Conservation (phyloP, 2,888 invertebrate species). For the Caenorhabditis parvicauda region DNA sequence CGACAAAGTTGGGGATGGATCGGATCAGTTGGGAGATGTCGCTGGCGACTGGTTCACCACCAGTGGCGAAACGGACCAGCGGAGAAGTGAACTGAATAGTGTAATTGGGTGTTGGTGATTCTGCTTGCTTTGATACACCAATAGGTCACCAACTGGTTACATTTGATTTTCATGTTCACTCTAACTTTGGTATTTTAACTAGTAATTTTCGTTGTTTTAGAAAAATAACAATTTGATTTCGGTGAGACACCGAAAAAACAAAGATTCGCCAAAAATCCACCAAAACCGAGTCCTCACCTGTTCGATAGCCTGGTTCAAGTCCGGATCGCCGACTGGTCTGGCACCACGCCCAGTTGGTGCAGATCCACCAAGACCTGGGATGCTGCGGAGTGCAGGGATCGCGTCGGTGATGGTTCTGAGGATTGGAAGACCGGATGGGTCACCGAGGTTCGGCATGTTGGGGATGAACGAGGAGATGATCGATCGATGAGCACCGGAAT, state of each 20-base stretch:
- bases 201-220: too few species aligned
- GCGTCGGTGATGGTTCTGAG: slow-evolving; percentile 40
- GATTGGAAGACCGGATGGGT: slow-evolving; percentile 26
- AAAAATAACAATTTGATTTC: not conserved
- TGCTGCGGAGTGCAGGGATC: slow-evolving; percentile 42
- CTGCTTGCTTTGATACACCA: too few species aligned
- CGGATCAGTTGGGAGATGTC: slow-evolving; percentile 50
- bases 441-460: too few species aligned
- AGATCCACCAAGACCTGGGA: slow-evolving; percentile 34
- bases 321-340: slow-evolving; percentile 20
- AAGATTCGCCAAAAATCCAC: too few species aligned
- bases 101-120: too few species aligned
- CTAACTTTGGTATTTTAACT: too few species aligned
- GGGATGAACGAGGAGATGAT: slow-evolving; percentile 42
- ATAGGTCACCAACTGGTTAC: too few species aligned
- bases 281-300: slow-evolving; percentile 29
- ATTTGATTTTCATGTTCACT: too few species aligned
- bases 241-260: too few species aligned
- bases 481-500: slow-evolving; percentile 5
- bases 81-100: slow-evolving; percentile 51
- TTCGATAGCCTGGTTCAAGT: slow-evolving; percentile 45
- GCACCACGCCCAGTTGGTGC: slow-evolving; percentile 11
- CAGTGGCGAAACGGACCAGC: slow-evolving; percentile 49
- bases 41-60: slow-evolving; percentile 43
- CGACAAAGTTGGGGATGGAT: slow-evolving; percentile 56